Percentiles rank a stretch among this genome's conserved stretches.
phyloP scores from a whole-genome alignment of 2,113 vertebrate species.

The Pipra filicauda region DNA sequence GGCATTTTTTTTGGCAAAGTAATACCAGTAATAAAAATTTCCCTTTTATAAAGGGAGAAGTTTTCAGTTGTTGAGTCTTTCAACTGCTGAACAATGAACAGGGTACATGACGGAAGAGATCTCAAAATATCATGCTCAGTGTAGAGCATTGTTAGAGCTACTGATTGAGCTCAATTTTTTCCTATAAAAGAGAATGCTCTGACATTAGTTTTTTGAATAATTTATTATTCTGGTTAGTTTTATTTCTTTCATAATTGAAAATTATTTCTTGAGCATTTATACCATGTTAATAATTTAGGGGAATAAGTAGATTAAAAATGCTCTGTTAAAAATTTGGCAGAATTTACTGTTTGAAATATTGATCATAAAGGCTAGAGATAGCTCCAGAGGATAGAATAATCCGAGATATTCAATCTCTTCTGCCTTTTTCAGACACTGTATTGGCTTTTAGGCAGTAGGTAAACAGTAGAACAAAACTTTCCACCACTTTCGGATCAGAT shows the following conservation, averaged over 20 bases:
- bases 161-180: background rate
- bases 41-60: background rate
- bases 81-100: background rate
- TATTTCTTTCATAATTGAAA: background rate
- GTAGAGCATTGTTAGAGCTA: background rate
- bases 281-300: background rate
- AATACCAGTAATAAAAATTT: background rate
- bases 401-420: background rate
- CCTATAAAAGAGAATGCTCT: background rate
- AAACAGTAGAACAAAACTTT: background rate
- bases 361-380: background rate
- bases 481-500: background rate
- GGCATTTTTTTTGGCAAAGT: background rate
- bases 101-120: background rate
- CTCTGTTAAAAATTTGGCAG: background rate
- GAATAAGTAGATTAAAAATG: background rate
- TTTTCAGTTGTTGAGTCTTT: background rate
- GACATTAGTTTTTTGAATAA: background rate
- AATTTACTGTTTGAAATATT: background rate
- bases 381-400: background rate
- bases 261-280: background rate
- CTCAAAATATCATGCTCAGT: background rate
- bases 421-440: slow-evolving; percentile 6
- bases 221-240: background rate
- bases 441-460: background rate